Base-by-base conservation (phyloP, 2,888 invertebrate genomes). In the Nemotelus nigrinus region DNA sequence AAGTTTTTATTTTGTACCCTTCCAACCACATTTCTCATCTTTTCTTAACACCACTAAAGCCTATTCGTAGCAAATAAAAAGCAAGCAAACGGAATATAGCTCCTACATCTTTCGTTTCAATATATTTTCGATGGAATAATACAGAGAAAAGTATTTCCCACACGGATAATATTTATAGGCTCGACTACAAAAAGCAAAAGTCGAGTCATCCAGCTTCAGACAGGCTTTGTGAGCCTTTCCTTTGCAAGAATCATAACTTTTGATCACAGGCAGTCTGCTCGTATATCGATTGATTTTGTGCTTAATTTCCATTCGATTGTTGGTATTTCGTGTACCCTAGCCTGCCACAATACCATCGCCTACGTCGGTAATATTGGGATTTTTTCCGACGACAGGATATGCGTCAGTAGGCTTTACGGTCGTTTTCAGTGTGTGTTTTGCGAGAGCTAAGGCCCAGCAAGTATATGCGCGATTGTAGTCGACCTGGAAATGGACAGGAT, bases 281-380 rank as follows among this genome's bases (percentile, higher is more conserved):
- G 25, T 25, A 55, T 71, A 71, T 71, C 71, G 71, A 71, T 71
- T 71, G 71, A 55, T 71, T 71, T 57, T 48, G 57, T 44, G 71
- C 45, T 55, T 71, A 71, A 71, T 71, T 71, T 55, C 44, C 71
- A 71, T 55, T 53, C 71, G 71, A 57, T 57, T 57, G 43, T 39
- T 71, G 71, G 55, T 43, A 47, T 65, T 65, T 65, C 45, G 45
- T 43, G 71, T 7, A 44, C 25, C 44, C 41, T 25, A 44, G 53
- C 39, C 39, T 48, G 50, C 50, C 41, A 63, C 63, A 25, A 57
- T 25, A 57, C 45, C 68, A 68, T n/a, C 53, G 48, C 39, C 50
- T 8, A 25, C 68, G 2, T 25, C 3, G 25, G n/a, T 47, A 39
- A 25, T 68, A 64, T 1, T 43, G 68, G 10, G 43, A 47, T 47